Base-by-base conservation (phyloP, 2,113 vertebrate genomes). In the Patagioenas fasciata region DNA sequence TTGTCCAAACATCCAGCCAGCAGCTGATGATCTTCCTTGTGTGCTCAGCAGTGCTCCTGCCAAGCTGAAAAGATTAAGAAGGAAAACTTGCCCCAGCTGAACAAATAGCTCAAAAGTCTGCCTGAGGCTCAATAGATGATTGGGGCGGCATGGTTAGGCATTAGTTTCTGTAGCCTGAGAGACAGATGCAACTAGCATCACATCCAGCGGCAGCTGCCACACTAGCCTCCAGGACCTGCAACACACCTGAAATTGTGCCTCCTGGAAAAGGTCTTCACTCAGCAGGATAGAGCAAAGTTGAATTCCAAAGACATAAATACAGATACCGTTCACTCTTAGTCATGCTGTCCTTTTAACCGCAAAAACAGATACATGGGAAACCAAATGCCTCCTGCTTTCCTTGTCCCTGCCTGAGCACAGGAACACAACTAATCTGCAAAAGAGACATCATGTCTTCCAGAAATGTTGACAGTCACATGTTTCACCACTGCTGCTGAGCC, bases 21-120 rank as follows among this genome's bases (percentile, higher is more conserved):
- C 88, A 88, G 95, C 94, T 91, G 94, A 97, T 95, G 96, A 96
- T 91, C 91, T 97, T 96, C 94, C 93, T 95, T 96, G 96, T 97
- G 93, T 94, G 94, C 94, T 95, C 91, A 97, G 93, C 92, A 83
- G 93, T 86, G 89, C 29, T 94, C 72, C 95, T 95, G 93, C 89
- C 95, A 96, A 95, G 29, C 95, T 96, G 75, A 93, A 96, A 95
- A 96, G 91, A 94, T 96, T 95, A 94, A 93, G 94, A 94, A 86
- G 69, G 83, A 96, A 95, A 94, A 92, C 69, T 95, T 96, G 85
- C 80, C 93, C 77, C 95, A 96, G 95, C 95, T 97, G 96, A 95
- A 93, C 88, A 96, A 97, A 97, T 95, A 97, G 65, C 93, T 85
- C 70, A 72, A 75, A 96, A 84, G 93, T 89, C 94, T 95, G 83